phyloP scores from a whole-genome alignment of 1,140 invertebrate species.

The Dreissena rostriformis region DNA sequence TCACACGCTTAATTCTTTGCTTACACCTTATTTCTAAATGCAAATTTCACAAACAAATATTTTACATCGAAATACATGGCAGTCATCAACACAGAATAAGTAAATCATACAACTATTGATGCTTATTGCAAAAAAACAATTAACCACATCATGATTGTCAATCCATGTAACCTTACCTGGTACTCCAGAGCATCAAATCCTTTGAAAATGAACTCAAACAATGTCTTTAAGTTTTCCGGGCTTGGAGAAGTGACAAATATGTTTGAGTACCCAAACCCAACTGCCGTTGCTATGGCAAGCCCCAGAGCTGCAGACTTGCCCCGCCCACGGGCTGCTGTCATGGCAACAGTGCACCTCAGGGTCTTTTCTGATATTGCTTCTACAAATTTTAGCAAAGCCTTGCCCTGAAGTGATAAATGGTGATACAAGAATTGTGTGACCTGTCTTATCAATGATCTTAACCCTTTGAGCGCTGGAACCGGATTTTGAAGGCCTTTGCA shows the following conservation, averaged over 20 bases:
- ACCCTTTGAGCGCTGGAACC: too few species aligned
- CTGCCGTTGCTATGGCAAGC: slow-evolving; percentile 89
- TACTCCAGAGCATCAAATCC: slow-evolving; percentile 97
- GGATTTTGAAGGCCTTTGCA: too few species aligned
- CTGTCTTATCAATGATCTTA: too few species aligned
- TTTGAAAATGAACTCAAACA: slow-evolving; percentile 99
- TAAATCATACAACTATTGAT: too few species aligned
- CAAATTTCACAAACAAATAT: too few species aligned
- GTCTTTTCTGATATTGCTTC: slow-evolving; percentile 97
- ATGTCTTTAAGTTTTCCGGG: slow-evolving; percentile 98
- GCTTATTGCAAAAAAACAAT: too few species aligned
- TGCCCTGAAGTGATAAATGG: slow-evolving; percentile 84
- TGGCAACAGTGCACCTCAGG: slow-evolving; percentile 92
- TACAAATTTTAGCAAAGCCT: slow-evolving; percentile 96
- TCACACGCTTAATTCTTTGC: too few species aligned
- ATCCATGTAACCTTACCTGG: slow-evolving; percentile 80
- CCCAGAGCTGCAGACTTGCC: slow-evolving; percentile 99
- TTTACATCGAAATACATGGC: too few species aligned
- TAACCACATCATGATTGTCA: too few species aligned
- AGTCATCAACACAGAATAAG: too few species aligned
- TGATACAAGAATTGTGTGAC: too few species aligned
- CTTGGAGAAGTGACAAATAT: slow-evolving; percentile 99
- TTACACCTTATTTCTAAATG: too few species aligned
- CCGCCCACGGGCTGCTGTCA: slow-evolving; percentile 97
- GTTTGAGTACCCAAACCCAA: slow-evolving; percentile 92